Percentiles rank a stretch among this genome's conserved stretches.
Conservation (phyloP, 2,888 invertebrate species). For the Diaperis boleti region DNA sequence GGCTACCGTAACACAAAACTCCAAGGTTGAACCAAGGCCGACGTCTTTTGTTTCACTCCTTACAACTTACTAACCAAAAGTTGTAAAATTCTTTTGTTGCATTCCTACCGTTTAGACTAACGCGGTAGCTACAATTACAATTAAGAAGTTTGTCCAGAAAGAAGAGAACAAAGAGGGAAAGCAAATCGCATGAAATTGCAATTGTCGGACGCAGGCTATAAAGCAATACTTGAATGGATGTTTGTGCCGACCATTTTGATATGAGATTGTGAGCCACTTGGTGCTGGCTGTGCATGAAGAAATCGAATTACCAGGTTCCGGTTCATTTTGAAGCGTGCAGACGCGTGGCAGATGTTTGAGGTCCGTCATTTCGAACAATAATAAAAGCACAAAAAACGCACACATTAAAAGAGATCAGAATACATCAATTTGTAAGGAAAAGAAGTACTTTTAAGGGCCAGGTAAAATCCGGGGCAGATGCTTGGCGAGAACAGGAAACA, state of each 20-base stretch:
- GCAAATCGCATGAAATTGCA: slow-evolving; percentile 17
- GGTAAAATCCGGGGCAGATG: slow-evolving; percentile 42
- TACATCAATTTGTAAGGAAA: slow-evolving; percentile 12
- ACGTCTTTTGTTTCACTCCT: not conserved
- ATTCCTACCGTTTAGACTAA: not conserved
- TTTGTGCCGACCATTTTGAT: not conserved
- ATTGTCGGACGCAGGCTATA: not conserved
- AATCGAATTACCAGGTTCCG: slow-evolving; percentile 40
- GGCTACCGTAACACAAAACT: not conserved
- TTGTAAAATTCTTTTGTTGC: too few relatives aligned
- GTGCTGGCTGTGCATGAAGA: slow-evolving; percentile 26
- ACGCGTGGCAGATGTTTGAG: slow-evolving; percentile 49
- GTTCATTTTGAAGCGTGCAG: slow-evolving; percentile 42
- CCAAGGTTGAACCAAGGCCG: not conserved
- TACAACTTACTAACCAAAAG: too few relatives aligned
- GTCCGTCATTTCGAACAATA: slow-evolving; percentile 17
- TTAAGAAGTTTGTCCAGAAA: not conserved
- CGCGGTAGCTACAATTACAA: not conserved
- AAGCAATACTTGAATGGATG: slow-evolving; percentile 12
- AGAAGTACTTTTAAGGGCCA: slow-evolving; percentile 32
- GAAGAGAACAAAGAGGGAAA: slow-evolving; percentile 3
- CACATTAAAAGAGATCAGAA: slow-evolving; percentile 32
- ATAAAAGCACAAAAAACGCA: slow-evolving; percentile 30
- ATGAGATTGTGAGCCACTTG: slow-evolving; percentile 25
- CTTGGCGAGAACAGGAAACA: slow-evolving; percentile 39